phyloP scores from a whole-genome alignment of 2,113 vertebrate species.

The Tragelaphus buxtoni region DNA sequence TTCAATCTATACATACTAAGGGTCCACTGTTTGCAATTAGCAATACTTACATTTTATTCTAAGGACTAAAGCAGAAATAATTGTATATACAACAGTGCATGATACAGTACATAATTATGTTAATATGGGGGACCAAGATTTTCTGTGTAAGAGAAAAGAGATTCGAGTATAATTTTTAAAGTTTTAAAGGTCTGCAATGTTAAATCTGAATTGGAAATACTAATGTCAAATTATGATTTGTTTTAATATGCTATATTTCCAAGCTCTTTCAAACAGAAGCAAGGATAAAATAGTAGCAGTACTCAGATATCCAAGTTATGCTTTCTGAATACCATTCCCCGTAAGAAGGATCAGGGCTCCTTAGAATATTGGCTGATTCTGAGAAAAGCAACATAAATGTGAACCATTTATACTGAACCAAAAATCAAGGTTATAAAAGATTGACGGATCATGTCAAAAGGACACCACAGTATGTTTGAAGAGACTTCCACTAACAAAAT shows the following conservation, averaged over 20 bases:
- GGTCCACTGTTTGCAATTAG: neutral
- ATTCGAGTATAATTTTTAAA: neutral
- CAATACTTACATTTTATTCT: neutral
- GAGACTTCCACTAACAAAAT: neutral
- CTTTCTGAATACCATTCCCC: neutral
- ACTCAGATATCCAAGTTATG: neutral
- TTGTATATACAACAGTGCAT: neutral
- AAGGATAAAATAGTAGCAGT: neutral
- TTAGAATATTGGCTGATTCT: neutral
- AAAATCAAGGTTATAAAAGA: neutral
- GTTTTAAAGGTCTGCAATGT: neutral
- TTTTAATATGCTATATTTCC: neutral
- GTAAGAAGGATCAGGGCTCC: neutral
- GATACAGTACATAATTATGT: neutral
- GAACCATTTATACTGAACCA: neutral
- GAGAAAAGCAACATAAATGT: neutral
- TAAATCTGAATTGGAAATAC: neutral
- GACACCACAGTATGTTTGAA: neutral
- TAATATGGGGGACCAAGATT: neutral
- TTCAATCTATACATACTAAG: neutral
- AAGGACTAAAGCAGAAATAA: slow-evolving; percentile 12
- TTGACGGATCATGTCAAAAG: neutral
- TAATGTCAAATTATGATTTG: neutral
- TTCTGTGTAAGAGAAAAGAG: slow-evolving; percentile 26
- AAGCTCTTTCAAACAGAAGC: neutral